Evolutionary conservation across 2,113 vertebrate species (phyloP).

Genomic region (Mystacornis crossleyi): DNA sequence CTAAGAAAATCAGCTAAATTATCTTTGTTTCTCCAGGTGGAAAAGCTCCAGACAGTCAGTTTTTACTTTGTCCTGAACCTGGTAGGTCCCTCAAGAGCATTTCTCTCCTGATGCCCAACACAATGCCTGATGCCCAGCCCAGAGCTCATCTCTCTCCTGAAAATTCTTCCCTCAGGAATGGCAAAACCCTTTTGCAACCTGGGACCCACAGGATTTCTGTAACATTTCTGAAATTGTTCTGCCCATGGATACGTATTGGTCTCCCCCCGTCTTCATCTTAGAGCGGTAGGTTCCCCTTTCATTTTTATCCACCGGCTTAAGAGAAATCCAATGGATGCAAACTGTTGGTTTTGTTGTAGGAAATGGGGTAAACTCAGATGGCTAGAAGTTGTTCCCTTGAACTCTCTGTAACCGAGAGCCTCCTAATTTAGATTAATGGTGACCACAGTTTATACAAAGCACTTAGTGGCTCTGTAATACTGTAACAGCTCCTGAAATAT

Average conservation of each 20-base stretch:
- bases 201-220: slow-evolving; percentile 60
- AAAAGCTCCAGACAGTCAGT: slow-evolving; percentile 64
- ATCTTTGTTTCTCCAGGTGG: slow-evolving; percentile 8
- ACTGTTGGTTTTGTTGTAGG: neutral
- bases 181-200: slow-evolving; percentile 44
- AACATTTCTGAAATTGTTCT: slow-evolving; percentile 47
- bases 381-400: neutral
- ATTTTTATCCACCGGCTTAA: neutral
- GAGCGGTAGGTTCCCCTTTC: slow-evolving; percentile 40
- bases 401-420: neutral
- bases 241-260: slow-evolving; percentile 28
- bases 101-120: neutral
- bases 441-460: neutral
- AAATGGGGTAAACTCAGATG: neutral
- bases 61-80: slow-evolving; percentile 43
- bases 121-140: neutral
- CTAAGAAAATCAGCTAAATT: neutral
- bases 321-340: neutral
- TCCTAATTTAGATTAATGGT: neutral
- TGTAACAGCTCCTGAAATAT: neutral
- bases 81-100: neutral
- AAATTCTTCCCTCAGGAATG: slow-evolving; percentile 38
- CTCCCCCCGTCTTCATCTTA: slow-evolving; percentile 13
- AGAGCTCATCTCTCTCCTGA: neutral
- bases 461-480: neutral